Evolutionary conservation across 2,113 vertebrate species (phyloP), one percentile per base, ranked within the genome.

Genomic region (Gorsachius goisagi): DNA sequence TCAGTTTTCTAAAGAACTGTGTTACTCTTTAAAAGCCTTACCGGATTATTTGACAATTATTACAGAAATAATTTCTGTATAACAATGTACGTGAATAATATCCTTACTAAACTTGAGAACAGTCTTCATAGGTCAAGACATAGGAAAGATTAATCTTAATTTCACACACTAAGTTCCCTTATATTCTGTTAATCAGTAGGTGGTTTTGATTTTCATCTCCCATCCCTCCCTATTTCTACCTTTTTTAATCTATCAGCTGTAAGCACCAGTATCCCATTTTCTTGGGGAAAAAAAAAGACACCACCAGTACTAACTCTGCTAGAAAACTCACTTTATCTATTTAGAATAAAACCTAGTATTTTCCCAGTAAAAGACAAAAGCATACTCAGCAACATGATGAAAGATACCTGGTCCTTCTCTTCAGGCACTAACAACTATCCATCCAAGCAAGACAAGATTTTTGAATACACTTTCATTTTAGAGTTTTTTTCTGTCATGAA

Each of bases 281-380:
- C 64, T 49, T 15, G 13, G 32, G 41, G 6, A 44, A 44, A 60
- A 91, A 59, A 76, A 78, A 44, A 8, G 2, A 49, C 30, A 79
- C 0, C 9, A 55, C 7, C 15, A 30, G 28, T 22, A 28, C 33
- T 24, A 52, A 18, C 16, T 41, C 20, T 10, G 2, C 18, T 5
- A 52, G 15, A 55, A 69, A 89, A 26, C 2, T 26, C 52, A 23
- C 4, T 66, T 58, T 27, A 37, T 2, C 14, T 44, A 4, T 24
- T 87, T 47, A 44, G 9, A 22, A 32, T n/a, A 66, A 76, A 88
- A 13, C 2, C 23, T 9, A 4, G 1, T n/a, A 47, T 37, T 66
- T 86, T 69, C 15, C 53, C 14, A 73, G 12, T 49, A 62, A 66
- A 35, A 4, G 3, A n/a, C 30, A 73, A 41, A 47, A 76, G 17